A percentile compares a stretch with the other conserved stretches of the same genome.
phyloP scores from a whole-genome alignment of 2,888 invertebrate species.

The Nomada ferruginata region DNA sequence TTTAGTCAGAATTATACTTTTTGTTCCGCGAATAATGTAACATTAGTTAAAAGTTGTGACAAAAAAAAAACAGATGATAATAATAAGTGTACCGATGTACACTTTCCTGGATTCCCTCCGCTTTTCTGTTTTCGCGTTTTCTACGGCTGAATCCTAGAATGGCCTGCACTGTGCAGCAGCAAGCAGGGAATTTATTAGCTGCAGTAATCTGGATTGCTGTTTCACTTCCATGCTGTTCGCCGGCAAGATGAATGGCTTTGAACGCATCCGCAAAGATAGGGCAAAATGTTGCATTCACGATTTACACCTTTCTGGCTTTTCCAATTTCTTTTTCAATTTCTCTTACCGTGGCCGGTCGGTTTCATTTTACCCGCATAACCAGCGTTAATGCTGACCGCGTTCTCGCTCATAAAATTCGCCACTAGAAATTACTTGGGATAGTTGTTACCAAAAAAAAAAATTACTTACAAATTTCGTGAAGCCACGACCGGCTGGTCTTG shows the following conservation, averaged over 20 bases:
- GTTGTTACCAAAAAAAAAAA: not conserved
- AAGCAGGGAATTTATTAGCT: slow-evolving; percentile 54
- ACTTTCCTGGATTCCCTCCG: not conserved
- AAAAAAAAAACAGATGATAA: not conserved
- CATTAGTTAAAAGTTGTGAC: slow-evolving; percentile 4
- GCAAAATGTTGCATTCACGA: slow-evolving; percentile 42
- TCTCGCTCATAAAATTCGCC: not conserved
- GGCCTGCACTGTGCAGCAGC: slow-evolving; percentile 11
- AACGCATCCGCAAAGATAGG: slow-evolving; percentile 49
- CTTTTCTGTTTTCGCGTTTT: not conserved
- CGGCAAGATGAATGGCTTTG: slow-evolving; percentile 45
- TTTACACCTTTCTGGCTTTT: slow-evolving; percentile 49
- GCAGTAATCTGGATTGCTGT: slow-evolving; percentile 60
- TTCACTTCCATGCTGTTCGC: slow-evolving; percentile 52
- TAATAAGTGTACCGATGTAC: slow-evolving; percentile 10
- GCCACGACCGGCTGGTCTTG: too few relatives aligned
- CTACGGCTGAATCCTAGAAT: slow-evolving; percentile 25
- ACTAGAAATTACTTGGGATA: not conserved
- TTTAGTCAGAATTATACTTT: not conserved
- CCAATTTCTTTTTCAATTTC: slow-evolving; percentile 41
- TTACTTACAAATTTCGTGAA: not conserved
- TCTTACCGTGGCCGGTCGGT: not conserved
- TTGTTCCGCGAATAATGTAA: not conserved
- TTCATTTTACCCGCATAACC: slow-evolving; percentile 2
- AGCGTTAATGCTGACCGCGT: not conserved